Base-by-base conservation (phyloP, 2,888 invertebrate species). In the Amblyjoppa fuscipennis region DNA sequence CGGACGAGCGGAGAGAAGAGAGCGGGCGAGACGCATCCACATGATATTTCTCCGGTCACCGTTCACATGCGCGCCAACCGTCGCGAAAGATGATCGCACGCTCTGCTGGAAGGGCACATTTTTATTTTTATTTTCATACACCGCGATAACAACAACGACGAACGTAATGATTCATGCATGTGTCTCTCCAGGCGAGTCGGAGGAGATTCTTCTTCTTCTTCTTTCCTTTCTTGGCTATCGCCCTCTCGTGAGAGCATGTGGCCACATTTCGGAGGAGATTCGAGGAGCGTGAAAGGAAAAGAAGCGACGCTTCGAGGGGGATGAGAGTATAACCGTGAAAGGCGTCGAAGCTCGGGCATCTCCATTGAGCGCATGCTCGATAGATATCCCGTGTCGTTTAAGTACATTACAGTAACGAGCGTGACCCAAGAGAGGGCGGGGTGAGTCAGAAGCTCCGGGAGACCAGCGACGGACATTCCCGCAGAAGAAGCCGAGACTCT, bases 1-100 rank as follows among this genome's bases (percentile, higher is more conserved):
- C 56, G 56, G 59, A 4, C 13, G 28, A 28, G 25, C 59, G 25
- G 4, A 25, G 28, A 1, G 25, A 25, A 59, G 25, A 25, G 28
- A 28, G 13, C 9, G 1, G 28, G 59, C 28, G 28, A 28, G 16
- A 13, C 45, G 16, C 3, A 28, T 28, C 25, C 59, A 25, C 28
- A 4, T 28, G 28, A 16, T 59, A 31, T 69, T 31, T 53, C 45
- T 75, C 20, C 45, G 59, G 11, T 68, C 74, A 59, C 20, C 45
- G 59, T 4, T 68, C 74, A 49, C 41, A 69, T 75, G 74, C n/a
- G 34, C 34, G 69, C 74, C 59, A 81, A 75, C 74, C 66, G 74
- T 75, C 74, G 74, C 59, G 74, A 81, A 75, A 75, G 74, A 81
- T 75, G 59, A 59, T 59, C 25, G 59, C 59, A 25, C 45, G 45